Evolutionary conservation across 1,140 invertebrate species (phyloP), one percentile per base, ranked within the genome.

Genomic region (Macrostomum lignano): DNA sequence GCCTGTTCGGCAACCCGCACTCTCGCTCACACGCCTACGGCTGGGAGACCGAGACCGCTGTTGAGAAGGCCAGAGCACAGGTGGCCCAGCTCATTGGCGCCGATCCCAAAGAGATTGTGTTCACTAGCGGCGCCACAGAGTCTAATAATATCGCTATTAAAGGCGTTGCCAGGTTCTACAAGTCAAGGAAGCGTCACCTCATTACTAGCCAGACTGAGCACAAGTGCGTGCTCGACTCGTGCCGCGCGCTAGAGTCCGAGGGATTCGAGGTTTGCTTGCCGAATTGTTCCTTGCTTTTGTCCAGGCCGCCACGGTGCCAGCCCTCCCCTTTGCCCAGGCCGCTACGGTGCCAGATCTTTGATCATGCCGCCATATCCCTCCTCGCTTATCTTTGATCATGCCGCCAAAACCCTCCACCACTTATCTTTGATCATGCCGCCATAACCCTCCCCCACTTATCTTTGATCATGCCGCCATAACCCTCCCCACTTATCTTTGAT

Each of bases 141-240:
- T 86, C 77, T 2, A 98, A 98, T 57, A 98, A 98, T 52, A 76
- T 96, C 43, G 71, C 84, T 15, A 65, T 98, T 0, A 99, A 98
- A 65, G 91, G 91, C 20, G 76, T 91, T 1, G 55, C 57, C 13
- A 67, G 74, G 46, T 98, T 99, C 61, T 94, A 98, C 60, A 71
- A 69, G 46, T 63, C 65, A 29, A 81, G 78, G 50, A 96, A 88
- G 52, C 86, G 81, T 43, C 88, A 96, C 60, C 64, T 98, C 43
- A 74, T 99, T 26, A 98, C 91, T 3, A 84, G 82, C 36, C 86
- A 96, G 63, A 98, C 82, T 40, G 88, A 98, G 60, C 88, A 98
- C 55, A 98, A 98, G 63, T 98, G 91, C 64, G 88, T 98, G 10
- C 58, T 98, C 42, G 91, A 96, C 65, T 96, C 88, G 0, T 96